Base-by-base conservation (phyloP, 2,797 vertebrate species). In the Malacoraja senta region DNA sequence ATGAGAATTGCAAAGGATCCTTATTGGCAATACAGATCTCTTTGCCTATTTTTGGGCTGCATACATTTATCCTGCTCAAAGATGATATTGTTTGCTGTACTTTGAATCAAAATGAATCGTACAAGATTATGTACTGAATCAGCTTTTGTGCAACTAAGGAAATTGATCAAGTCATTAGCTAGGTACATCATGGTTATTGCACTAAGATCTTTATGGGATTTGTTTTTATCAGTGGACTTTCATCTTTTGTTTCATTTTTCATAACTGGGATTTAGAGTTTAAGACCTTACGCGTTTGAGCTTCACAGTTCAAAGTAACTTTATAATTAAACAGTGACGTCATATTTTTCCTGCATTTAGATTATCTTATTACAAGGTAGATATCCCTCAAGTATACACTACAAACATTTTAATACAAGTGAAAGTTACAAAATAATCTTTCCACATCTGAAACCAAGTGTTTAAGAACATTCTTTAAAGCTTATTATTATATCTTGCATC, bases 91-190 rank as follows among this genome's bases (percentile, higher is more conserved):
- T 88, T 90, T 90, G 9, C 19, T 91, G 32, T 65, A 91, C n/a
- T 53, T 74, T 29, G 26, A 92, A 12, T 92, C 35, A 35, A 74
- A 72, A 92, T 29, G 71, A 92, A 92, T 92, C 76, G 58, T 53
- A 3, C 93, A 94, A 94, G 95, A 96, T 96, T 96, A 95, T 93
- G 95, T 91, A 94, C 93, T 94, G 95, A 96, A 96, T 95, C 95
- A 93, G 93, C 95, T 96, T 91, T 96, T 96, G 94, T 95, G 93
- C 88, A 93, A 94, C 94, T 96, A 96, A 96, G 95, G 95, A 95
- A 95, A 96, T 97, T 96, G 96, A 96, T 95, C 95, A 91, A 95
- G 96, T 95, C 95, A 96, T 93, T 94, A 94, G 94, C 94, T 84
- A 88, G n/a, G 17, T 35, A 94, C 94, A 94, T 94, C 94, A 94